Percentiles rank a stretch among this genome's conserved stretches.
These are phyloP conservation scores for Ataeniobius toweri DNA, from an alignment of 2,797 vertebrate species.

Conservation along the genomic window DNA sequence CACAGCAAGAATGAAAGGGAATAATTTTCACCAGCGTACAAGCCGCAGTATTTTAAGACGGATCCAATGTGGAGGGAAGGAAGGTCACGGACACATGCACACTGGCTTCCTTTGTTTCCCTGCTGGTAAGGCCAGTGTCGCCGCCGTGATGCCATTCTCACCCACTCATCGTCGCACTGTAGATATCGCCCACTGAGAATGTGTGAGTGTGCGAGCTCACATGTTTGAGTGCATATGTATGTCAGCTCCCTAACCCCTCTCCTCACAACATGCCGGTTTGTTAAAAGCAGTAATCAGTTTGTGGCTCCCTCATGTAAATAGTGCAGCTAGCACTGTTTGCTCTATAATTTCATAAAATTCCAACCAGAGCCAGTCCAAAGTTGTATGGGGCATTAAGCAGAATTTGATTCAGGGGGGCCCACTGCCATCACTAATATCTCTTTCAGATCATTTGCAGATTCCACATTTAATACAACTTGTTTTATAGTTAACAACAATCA, in stretches of 20 bases:
- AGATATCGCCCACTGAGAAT: constrained; percentile 47
- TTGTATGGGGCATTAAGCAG: background rate
- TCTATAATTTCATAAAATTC: constrained; percentile 12
- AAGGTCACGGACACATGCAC: constrained; percentile 40
- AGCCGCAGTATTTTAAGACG: constrained; percentile 71
- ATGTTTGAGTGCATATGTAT: constrained; percentile 30
- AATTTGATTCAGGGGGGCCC: background rate
- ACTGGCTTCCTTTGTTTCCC: constrained; percentile 63
- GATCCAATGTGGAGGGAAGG: constrained; percentile 57
- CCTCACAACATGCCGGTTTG: constrained; percentile 8
- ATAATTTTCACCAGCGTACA: constrained; percentile 70
- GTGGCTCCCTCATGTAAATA: constrained; percentile 38
- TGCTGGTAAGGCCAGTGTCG: constrained; percentile 51
- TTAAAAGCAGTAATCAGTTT: constrained; percentile 49
- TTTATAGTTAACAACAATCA: background rate
- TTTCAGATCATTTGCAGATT: background rate
- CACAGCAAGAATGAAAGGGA: constrained; percentile 65
- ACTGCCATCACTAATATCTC: background rate
- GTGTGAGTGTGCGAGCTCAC: constrained; percentile 21
- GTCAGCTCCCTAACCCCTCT: constrained; percentile 40
- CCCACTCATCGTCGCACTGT: constrained; percentile 57
- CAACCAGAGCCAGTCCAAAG: background rate
- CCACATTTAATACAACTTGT: background rate
- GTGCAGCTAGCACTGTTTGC: constrained; percentile 10
- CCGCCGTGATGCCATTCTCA: constrained; percentile 64